These are phyloP conservation scores for Notarius lentiginosus DNA, from an alignment of 2,113 vertebrate species.

Conservation along the genomic window DNA sequence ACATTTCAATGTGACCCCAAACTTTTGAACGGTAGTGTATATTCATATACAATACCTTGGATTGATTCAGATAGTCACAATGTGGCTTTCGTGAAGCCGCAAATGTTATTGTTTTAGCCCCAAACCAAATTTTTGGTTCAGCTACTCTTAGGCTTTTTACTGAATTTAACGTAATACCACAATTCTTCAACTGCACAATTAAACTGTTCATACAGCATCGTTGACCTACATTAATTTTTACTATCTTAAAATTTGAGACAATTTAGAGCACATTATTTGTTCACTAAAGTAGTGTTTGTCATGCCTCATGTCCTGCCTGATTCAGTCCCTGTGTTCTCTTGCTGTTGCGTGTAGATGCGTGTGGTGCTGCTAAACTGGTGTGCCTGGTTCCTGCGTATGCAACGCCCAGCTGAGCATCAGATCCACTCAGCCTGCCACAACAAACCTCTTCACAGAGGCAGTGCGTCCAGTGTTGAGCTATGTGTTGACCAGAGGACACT, in stretches of 20 bases:
- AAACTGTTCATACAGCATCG: not conserved
- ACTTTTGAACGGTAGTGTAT: too few relatives aligned
- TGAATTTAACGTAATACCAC: not conserved
- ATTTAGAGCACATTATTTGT: not conserved
- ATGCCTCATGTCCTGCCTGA: not conserved
- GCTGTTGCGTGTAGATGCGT: conserved; percentile 76
- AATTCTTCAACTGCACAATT: not conserved
- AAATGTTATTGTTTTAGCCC: not conserved
- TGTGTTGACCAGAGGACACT: conserved; percentile 72
- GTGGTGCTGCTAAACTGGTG: conserved; percentile 94
- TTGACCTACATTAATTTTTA: not conserved
- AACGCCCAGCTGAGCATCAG: conserved; percentile 85
- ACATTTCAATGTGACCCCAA: too few relatives aligned
- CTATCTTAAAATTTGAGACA: not conserved
- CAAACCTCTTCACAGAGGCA: conserved; percentile 71
- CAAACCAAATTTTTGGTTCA: not conserved
- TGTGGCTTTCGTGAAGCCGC: not conserved
- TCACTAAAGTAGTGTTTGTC: too few relatives aligned
- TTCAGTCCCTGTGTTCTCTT: not conserved
- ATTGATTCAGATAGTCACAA: not conserved
- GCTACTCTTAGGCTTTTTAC: not conserved
- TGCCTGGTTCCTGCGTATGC: conserved; percentile 97
- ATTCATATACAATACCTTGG: not conserved
- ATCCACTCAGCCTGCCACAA: conserved; percentile 80
- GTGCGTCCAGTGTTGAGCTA: conserved; percentile 83